Conservation (phyloP, 2,888 invertebrate species). For the Heterodera filipjevi region DNA sequence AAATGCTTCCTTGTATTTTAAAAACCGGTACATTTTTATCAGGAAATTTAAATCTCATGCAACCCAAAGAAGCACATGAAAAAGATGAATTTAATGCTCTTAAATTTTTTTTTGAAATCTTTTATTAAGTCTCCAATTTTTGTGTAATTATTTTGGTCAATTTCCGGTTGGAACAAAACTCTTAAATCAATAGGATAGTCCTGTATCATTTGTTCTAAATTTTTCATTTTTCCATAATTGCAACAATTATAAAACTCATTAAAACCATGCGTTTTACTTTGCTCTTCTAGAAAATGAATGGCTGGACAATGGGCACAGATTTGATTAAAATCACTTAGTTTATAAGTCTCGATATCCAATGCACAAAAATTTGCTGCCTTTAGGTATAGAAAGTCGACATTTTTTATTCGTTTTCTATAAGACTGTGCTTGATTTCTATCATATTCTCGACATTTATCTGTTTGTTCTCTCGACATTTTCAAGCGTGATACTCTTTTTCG, state of each 20-base stretch:
- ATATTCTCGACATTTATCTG: too few relatives aligned
- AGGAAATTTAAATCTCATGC: not conserved
- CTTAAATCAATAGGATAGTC: not conserved
- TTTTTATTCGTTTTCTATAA: too few relatives aligned
- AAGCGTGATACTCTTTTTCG: too few relatives aligned
- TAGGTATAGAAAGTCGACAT: too few relatives aligned
- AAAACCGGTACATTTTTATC: not conserved
- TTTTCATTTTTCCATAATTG: conserved; percentile 3
- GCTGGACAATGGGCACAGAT: not conserved
- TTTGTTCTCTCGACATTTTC: too few relatives aligned
- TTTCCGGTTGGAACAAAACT: not conserved
- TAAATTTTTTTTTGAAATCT: not conserved
- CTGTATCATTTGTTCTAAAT: not conserved
- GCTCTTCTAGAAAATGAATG: not conserved
- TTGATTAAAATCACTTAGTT: not conserved
- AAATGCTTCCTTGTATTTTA: conserved; percentile 14
- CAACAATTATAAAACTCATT: conserved; percentile 13
- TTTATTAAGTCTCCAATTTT: not conserved
- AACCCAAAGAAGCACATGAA: conserved; percentile 10
- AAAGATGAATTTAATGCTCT: conserved; percentile 4
- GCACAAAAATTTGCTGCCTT: too few relatives aligned
- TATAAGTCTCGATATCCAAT: not conserved
- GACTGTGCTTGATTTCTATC: too few relatives aligned
- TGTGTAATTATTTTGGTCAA: not conserved
- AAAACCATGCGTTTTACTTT: not conserved